Percentiles rank a stretch among this genome's conserved stretches.
These are phyloP conservation scores for Danio tinwini DNA, from an alignment of 2,797 vertebrate genomes.

Conservation along the genomic window DNA sequence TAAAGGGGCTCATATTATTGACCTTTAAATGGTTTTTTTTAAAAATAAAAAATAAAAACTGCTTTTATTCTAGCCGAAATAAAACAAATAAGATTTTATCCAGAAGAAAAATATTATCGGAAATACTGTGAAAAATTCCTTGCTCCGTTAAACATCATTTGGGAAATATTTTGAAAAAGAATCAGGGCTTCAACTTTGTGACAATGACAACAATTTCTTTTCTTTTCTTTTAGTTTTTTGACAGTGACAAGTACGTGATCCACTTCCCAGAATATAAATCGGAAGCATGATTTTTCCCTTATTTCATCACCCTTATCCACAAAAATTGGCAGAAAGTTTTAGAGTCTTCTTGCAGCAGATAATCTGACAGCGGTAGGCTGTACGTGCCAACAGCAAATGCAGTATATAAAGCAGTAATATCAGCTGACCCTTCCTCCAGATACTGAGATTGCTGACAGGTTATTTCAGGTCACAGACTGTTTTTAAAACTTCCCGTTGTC, in stretches of 20 bases:
- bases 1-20: no score
- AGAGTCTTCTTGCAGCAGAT: slow-evolving; percentile 1
- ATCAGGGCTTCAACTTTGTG: no score
- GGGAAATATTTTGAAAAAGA: no score
- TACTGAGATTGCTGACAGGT: slow-evolving; percentile 31
- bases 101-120: no score
- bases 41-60: no score
- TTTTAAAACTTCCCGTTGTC: not conserved
- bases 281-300: slow-evolving; percentile 9
- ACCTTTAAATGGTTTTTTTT: no score
- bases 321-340: slow-evolving; percentile 11
- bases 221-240: not conserved
- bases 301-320: slow-evolving; percentile 32
- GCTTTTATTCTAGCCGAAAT: no score
- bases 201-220: not conserved
- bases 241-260: not conserved
- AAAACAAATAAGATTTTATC: no score
- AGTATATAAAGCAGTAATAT: slow-evolving; percentile 26
- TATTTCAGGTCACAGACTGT: slow-evolving; percentile 27
- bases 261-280: no score
- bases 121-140: no score
- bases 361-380: not conserved
- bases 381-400: slow-evolving; percentile 7
- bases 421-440: slow-evolving; percentile 59
- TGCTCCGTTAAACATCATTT: no score